Evolutionary conservation across 2,888 invertebrate genomes (phyloP), one percentile per base, ranked within the genome.

Genomic region (Calephelis perditalis): DNA sequence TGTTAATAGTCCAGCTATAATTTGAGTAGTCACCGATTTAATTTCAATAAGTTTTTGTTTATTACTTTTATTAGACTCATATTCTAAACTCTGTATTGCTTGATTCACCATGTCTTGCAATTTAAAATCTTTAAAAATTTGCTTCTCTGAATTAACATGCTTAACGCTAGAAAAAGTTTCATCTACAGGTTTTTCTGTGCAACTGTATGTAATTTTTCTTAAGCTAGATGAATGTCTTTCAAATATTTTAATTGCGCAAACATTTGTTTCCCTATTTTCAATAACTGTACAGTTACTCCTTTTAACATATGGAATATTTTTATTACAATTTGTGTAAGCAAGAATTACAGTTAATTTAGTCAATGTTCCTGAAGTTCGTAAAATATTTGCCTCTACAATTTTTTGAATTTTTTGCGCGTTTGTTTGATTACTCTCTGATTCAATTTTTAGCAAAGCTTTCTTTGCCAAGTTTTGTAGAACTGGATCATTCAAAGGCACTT

Each of bases 1-100:
- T 40, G 92, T 93, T 58, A 91, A 71, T 40, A 79, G 70, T 15
- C 94, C 94, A 57, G 92, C 79, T 6, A 93, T 92, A 10, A 92
- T 74, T 78, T 93, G 90, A 35, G 76, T 76, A 0, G 85, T 77
- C 10, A 91, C 91, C 1, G 86, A 82, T 58, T 79, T 77, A 7
- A 93, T 73, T 60, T 84, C 73, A 0, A 85, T 72, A 15, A 92
- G 66, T 67, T 78, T 78, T 65, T 79, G 81, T 72, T 80, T 84
- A 62, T 77, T 77, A 59, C 77, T 76, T 61, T 66, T 75, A 60
- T 77, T 75, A 7, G 87, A 87, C 66, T 81, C 73, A 0, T 72
- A 60, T 71, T 91, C 89, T 60, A 91, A 78, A 64, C 80, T 73
- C 49, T 76, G 74, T 60, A 91, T 68, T n/a, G 84, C 79, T 69